Conservation (phyloP, 2,888 invertebrate genomes). For the Podotricha telesiphe region DNA sequence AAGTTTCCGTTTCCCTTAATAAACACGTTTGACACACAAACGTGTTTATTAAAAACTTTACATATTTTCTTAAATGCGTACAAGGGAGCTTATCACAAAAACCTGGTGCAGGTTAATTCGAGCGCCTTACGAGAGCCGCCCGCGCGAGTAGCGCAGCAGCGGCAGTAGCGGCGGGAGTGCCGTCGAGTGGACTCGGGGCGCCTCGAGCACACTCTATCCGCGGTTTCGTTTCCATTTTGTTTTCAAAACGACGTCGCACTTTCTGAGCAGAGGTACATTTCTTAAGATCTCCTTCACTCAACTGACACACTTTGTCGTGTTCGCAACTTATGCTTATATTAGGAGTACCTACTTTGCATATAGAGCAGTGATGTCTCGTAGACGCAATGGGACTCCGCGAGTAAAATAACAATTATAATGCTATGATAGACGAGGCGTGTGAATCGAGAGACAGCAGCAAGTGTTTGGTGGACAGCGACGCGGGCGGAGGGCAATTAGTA, state of each 20-base stretch:
- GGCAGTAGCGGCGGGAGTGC: slow-evolving; percentile 26
- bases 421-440: slow-evolving; percentile 14
- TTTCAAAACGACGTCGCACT: slow-evolving; percentile 33
- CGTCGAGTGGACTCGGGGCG: slow-evolving; percentile 17
- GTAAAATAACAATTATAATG: slow-evolving; percentile 11
- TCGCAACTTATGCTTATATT: not conserved
- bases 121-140: not conserved
- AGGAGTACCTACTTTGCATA: not conserved
- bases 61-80: not conserved
- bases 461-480: too few species aligned
- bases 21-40: too few species aligned
- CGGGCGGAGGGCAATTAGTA: slow-evolving; percentile 25
- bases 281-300: slow-evolving; percentile 27
- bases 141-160: not conserved
- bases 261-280: slow-evolving; percentile 19
- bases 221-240: slow-evolving; percentile 35
- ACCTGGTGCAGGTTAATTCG: slow-evolving; percentile 29
- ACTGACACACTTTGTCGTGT: slow-evolving; percentile 29
- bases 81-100: slow-evolving; percentile 1
- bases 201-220: slow-evolving; percentile 32
- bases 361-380: not conserved
- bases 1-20: too few species aligned
- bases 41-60: too few species aligned
- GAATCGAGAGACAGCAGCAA: slow-evolving; percentile 27
- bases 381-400: too few species aligned